These are phyloP conservation scores for Cirrhinus mrigala DNA, from an alignment of 2,797 vertebrate genomes.

Conservation along the genomic window DNA sequence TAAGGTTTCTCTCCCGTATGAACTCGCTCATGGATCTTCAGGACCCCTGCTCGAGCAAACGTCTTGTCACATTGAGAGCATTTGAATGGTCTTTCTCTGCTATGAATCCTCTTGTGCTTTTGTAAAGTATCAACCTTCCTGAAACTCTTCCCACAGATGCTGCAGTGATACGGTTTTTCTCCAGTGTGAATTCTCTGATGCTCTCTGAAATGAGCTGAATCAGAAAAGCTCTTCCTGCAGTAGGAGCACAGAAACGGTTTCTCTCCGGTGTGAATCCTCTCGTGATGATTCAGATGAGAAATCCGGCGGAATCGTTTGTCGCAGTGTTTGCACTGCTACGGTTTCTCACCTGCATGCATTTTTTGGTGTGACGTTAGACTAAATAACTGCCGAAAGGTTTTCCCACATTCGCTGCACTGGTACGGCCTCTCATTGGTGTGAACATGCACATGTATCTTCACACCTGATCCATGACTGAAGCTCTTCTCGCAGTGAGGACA, in stretches of 20 bases:
- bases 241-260: slow-evolving; percentile 44
- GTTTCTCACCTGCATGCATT: slow-evolving; percentile 18
- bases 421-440: slow-evolving; percentile 55
- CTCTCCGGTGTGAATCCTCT: slow-evolving; percentile 50
- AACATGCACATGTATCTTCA: slow-evolving; percentile 38
- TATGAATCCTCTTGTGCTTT: slow-evolving; percentile 21
- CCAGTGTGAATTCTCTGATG: slow-evolving; percentile 3
- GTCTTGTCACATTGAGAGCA: slow-evolving; percentile 44
- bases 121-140: neutral
- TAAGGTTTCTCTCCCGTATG: slow-evolving; percentile 35
- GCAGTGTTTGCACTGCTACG: neutral
- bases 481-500: slow-evolving; percentile 45
- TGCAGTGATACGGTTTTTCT: slow-evolving; percentile 47
- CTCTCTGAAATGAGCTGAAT: neutral
- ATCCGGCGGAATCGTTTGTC: neutral
- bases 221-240: slow-evolving; percentile 53
- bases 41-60: neutral
- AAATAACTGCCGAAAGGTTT: slow-evolving; percentile 11
- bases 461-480: neutral
- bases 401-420: slow-evolving; percentile 46
- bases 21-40: neutral
- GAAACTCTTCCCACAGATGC: slow-evolving; percentile 40
- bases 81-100: slow-evolving; percentile 35
- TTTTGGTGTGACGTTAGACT: slow-evolving; percentile 43
- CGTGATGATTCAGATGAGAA: slow-evolving; percentile 22